These are phyloP conservation scores for Polypedilum vanderplanki DNA, from an alignment of 1,140 invertebrate species.

Conservation along the genomic window DNA sequence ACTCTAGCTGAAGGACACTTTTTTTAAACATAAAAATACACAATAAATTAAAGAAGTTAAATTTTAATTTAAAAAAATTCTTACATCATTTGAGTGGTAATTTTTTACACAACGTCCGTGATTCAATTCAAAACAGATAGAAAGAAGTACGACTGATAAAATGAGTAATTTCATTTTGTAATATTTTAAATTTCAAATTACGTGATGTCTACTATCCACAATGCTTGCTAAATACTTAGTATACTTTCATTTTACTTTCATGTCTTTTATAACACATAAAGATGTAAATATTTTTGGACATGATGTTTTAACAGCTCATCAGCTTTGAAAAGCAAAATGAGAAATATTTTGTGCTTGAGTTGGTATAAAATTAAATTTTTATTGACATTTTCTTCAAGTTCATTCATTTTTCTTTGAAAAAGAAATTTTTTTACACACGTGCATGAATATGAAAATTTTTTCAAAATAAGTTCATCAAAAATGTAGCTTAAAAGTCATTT, in stretches of 20 bases:
- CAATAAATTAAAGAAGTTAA: not conserved
- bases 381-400: not conserved
- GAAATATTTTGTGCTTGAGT: too few relatives aligned
- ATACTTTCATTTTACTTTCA: not conserved
- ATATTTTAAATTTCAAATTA: not conserved
- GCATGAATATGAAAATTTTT: too few relatives aligned
- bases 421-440: too few relatives aligned
- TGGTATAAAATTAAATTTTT: not conserved
- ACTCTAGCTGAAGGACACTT: not conserved
- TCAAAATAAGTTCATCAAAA: too few relatives aligned
- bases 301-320: not conserved
- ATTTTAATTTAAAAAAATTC: not conserved
- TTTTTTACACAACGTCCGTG: not conserved
- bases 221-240: not conserved
- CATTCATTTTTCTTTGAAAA: not conserved
- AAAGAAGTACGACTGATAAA: not conserved
- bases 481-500: too few relatives aligned
- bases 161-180: not conserved
- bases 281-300: not conserved
- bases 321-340: not conserved
- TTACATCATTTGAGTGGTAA: not conserved
- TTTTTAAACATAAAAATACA: not conserved
- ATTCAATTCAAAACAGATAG: not conserved
- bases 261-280: conserved; percentile 1
- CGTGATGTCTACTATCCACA: not conserved